phyloP scores from a whole-genome alignment of 2,797 vertebrate genomes.

The Tenualosa thibaudeaui region DNA sequence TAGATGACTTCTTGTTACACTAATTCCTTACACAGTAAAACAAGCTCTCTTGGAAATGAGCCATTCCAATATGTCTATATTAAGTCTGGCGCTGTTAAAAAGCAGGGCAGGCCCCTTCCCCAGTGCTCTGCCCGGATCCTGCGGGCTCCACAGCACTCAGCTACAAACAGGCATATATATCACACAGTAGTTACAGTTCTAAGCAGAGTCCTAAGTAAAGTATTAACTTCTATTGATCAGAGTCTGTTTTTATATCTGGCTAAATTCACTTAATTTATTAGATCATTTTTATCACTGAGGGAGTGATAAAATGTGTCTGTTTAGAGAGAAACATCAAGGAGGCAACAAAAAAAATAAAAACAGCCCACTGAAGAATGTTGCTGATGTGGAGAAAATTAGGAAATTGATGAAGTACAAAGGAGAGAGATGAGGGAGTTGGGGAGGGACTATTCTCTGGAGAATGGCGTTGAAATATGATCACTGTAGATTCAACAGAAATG shows the following conservation, averaged over 20 bases:
- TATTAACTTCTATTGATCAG: slow-evolving; percentile 23
- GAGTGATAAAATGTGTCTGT: slow-evolving; percentile 20
- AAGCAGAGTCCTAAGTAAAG: slow-evolving; percentile 12
- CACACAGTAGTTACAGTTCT: not conserved
- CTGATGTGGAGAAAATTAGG: slow-evolving; percentile 46
- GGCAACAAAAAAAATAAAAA: not conserved
- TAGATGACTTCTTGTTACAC: slow-evolving; percentile 92
- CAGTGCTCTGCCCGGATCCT: slow-evolving; percentile 18
- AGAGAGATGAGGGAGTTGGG: not conserved
- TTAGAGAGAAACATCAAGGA: slow-evolving; percentile 14
- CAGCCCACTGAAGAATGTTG: slow-evolving; percentile 30
- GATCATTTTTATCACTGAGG: slow-evolving; percentile 20
- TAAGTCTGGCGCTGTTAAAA: slow-evolving; percentile 69
- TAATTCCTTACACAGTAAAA: slow-evolving; percentile 85
- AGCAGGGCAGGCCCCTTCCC: slow-evolving; percentile 61
- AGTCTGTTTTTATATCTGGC: slow-evolving; percentile 16
- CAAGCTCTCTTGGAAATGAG: slow-evolving; percentile 85
- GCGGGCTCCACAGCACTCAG: slow-evolving; percentile 21
- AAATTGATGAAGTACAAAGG: slow-evolving; percentile 47
- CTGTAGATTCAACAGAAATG: slow-evolving; percentile 54
- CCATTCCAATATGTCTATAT: slow-evolving; percentile 83
- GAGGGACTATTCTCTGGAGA: slow-evolving; percentile 39
- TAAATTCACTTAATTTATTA: slow-evolving; percentile 22
- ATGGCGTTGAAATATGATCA: slow-evolving; percentile 47
- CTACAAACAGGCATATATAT: slow-evolving; percentile 25